Percentiles rank a stretch among this genome's conserved stretches.
phyloP scores from a whole-genome alignment of 2,888 invertebrate genomes.

The Pandemis heparana region DNA sequence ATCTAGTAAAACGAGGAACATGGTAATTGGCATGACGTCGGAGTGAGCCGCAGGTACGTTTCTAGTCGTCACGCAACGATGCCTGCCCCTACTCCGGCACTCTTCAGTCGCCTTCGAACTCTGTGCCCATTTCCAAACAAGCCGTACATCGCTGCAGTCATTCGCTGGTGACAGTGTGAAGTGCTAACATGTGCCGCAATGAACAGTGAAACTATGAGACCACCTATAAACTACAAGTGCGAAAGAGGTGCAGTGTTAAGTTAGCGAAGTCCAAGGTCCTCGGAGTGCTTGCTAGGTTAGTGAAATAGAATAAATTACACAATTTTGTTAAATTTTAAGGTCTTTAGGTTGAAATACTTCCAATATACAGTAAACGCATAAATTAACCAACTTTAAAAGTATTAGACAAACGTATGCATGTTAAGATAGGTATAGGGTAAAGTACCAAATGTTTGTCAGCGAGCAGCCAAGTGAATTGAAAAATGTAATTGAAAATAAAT shows the following conservation, averaged over 20 bases:
- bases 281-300: conserved; percentile 38
- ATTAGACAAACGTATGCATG: no score
- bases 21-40: conserved; percentile 73
- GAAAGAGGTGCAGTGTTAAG: conserved; percentile 55
- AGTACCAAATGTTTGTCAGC: no score
- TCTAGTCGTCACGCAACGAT: conserved; percentile 74
- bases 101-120: conserved; percentile 58
- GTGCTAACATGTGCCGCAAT: conserved; percentile 65
- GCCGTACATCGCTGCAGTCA: conserved; percentile 52
- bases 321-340: conserved; percentile 11
- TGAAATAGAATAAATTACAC: conserved; percentile 36
- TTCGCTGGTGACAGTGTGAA: conserved; percentile 54
- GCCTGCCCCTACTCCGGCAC: conserved; percentile 72
- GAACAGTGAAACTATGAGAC: conserved; percentile 56
- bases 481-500: no score
- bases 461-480: no score
- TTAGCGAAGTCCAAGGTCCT: conserved; percentile 76
- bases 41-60: conserved; percentile 43
- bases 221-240: conserved; percentile 23
- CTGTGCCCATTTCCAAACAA: conserved; percentile 54
- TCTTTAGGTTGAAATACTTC: neutral
- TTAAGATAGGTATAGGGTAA: no score
- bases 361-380: neutral
- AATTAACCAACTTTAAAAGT: no score
- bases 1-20: conserved; percentile 54